Evolutionary conservation across 1,140 invertebrate genomes (phyloP), one percentile per base, ranked within the genome.

Genomic region (Brachionus asplanchnoidis): DNA sequence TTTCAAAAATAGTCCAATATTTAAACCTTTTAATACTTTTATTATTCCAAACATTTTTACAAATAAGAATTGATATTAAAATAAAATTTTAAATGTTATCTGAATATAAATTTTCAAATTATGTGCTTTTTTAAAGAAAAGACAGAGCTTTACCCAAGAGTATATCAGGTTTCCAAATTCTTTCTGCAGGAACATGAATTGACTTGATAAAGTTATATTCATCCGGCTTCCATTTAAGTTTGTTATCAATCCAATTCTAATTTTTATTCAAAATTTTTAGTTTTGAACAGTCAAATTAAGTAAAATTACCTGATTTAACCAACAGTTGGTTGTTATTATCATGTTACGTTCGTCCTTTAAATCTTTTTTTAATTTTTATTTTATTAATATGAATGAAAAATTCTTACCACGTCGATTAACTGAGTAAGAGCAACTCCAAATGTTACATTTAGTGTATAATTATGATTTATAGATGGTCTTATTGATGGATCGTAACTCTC

Each of bases 251-350:
- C 86, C 86, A 87, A 78, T 95, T 92, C 93, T 94, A 20, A 28
- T 77, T 70, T 70, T 32, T n/a, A 23, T 42, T 42, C 32, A n/a
- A 77, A 85, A 36, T 87, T 85, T 50, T 66, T 40, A n/a, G 14
- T 6, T 17, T 60, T 87, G 92, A 89, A 93, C 95, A 91, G 98
- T 92, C 90, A 95, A 92, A 87, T n/a, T 44, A 12, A 23, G 7
- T 14, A 36, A 14, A 8, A 28, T 42, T 82, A 82, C 79, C 8
- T 82, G 91, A 86, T 91, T 73, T 9, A 98, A 91, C 97, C 97
- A 98, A 40, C 98, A 96, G 89, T 98, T 98, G 9, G 96, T 97
- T 91, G 98, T 98, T 95, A 98, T 97, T 87, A 98, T 97, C 92
- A 98, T 96, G 92, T 97, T 97, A 90, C 97, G 98, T 91, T 98